Evolutionary conservation across 2,888 invertebrate genomes (phyloP).

Genomic region (Andrena camellia): DNA sequence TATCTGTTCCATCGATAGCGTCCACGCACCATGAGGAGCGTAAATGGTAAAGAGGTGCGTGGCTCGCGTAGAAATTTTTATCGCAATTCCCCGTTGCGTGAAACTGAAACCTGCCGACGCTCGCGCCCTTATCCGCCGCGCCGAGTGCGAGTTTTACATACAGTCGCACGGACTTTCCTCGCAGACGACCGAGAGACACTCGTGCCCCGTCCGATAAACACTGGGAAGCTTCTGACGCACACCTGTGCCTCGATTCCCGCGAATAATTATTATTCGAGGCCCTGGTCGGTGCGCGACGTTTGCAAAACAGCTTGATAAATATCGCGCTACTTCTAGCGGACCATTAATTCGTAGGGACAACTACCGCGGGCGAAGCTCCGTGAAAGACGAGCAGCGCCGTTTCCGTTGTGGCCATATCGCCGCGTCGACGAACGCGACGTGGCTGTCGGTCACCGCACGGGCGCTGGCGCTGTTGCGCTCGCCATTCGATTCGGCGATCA

Average conservation of each 20-base stretch:
- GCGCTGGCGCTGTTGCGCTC: constrained; percentile 12
- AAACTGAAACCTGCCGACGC: constrained; percentile 55
- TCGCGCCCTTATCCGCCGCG: constrained; percentile 62
- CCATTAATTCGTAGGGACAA: constrained; percentile 16
- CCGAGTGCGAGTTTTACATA: constrained; percentile 63
- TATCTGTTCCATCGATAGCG: constrained; percentile 77
- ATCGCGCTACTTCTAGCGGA: constrained; percentile 31
- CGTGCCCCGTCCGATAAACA: constrained; percentile 80
- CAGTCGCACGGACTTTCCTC: constrained; percentile 30
- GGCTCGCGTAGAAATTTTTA: constrained; percentile 73
- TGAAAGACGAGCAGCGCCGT: not conserved
- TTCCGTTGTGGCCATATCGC: constrained; percentile 5
- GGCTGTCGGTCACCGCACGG: not conserved
- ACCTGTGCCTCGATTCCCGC: constrained; percentile 77
- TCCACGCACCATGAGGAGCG: constrained; percentile 38
- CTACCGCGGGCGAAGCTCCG: not conserved
- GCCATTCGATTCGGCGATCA: constrained; percentile 35
- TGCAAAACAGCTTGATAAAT: constrained; percentile 53
- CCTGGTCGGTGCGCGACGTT: constrained; percentile 44
- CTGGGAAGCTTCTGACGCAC: constrained; percentile 78
- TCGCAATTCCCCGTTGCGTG: constrained; percentile 76
- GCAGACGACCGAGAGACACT: constrained; percentile 34
- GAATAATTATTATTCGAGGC: constrained; percentile 70
- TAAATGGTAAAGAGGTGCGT: constrained; percentile 49
- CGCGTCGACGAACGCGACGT: not conserved